A percentile compares a stretch with the other conserved stretches of the same genome.
Evolutionary conservation across 1,140 invertebrate species (phyloP).

Genomic region (Diabrotica virgifera): DNA sequence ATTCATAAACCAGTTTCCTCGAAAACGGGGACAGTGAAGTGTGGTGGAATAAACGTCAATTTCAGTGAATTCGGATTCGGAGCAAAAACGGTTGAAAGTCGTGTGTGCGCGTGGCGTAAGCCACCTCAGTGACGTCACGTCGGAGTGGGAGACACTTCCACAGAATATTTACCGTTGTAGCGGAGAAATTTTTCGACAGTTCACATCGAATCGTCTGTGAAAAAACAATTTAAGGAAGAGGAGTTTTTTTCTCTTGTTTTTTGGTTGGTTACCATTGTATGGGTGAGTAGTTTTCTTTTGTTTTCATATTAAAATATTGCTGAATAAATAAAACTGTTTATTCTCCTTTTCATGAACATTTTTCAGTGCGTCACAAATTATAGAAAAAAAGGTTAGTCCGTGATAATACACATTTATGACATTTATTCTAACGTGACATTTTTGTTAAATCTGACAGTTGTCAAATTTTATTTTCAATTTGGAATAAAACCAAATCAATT

Average conservation of each 20-base stretch:
- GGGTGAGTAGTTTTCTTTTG: conserved; percentile 29
- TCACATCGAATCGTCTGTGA: conserved; percentile 12
- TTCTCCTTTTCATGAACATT: too few relatives aligned
- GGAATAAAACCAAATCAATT: too few relatives aligned
- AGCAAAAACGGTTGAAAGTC: not conserved
- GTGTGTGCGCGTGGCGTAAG: not conserved
- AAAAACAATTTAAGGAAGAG: conserved; percentile 4
- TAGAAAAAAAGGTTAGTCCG: too few relatives aligned
- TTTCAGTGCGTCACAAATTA: too few relatives aligned
- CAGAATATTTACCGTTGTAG: conserved; percentile 19
- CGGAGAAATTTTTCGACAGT: conserved; percentile 9
- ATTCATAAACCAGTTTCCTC: not conserved
- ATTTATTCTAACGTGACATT: too few relatives aligned
- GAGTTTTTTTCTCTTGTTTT: conserved; percentile 27
- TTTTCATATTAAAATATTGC: too few relatives aligned
- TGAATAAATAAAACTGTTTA: too few relatives aligned
- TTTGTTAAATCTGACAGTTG: too few relatives aligned
- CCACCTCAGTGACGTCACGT: not conserved
- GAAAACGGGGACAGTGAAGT: too few relatives aligned
- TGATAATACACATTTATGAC: too few relatives aligned
- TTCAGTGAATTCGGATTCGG: not conserved
- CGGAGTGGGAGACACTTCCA: conserved; percentile 12
- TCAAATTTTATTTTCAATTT: too few relatives aligned
- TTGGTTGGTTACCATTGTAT: conserved; percentile 34
- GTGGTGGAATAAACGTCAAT: not conserved